Percentiles rank a stretch among this genome's conserved stretches.
Evolutionary conservation across 2,797 vertebrate genomes (phyloP).

Genomic region (Jordanella pulchra): DNA sequence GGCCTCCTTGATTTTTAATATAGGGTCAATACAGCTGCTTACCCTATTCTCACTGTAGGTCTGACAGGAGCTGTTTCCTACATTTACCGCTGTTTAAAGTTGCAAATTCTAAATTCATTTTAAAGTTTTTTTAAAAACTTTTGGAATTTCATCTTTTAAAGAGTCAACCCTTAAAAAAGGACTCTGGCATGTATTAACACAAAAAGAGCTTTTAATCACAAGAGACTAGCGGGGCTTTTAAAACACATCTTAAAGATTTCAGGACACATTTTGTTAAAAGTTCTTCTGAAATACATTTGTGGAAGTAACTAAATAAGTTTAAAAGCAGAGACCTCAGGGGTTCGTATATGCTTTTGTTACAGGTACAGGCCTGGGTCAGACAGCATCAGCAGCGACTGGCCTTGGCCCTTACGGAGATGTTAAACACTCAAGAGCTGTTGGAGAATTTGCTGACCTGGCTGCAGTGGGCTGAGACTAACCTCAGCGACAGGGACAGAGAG

Average conservation of each 20-base stretch:
- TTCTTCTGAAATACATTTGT: neutral
- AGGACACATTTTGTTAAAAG: neutral
- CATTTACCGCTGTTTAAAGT: neutral
- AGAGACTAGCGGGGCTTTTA: neutral
- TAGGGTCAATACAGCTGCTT: too few species aligned
- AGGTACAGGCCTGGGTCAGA: constrained; percentile 96
- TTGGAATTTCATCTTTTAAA: neutral
- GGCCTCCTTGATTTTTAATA: too few species aligned
- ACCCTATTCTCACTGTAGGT: too few species aligned
- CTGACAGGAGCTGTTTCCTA: neutral
- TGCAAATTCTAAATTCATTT: neutral
- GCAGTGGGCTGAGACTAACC: constrained; percentile 94
- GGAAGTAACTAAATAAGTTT: neutral
- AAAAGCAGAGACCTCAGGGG: neutral
- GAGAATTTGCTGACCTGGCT: constrained; percentile 93
- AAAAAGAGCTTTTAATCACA: neutral
- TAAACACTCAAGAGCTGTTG: constrained; percentile 90
- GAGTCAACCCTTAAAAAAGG: neutral
- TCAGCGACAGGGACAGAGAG: constrained; percentile 92
- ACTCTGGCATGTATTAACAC: neutral
- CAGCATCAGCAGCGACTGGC: constrained; percentile 94
- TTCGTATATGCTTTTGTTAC: neutral
- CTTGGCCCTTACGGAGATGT: constrained; percentile 86
- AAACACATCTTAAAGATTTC: neutral
- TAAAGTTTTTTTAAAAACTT: neutral